Conservation (phyloP, 2,797 vertebrate species). For the Tangara arthus region DNA sequence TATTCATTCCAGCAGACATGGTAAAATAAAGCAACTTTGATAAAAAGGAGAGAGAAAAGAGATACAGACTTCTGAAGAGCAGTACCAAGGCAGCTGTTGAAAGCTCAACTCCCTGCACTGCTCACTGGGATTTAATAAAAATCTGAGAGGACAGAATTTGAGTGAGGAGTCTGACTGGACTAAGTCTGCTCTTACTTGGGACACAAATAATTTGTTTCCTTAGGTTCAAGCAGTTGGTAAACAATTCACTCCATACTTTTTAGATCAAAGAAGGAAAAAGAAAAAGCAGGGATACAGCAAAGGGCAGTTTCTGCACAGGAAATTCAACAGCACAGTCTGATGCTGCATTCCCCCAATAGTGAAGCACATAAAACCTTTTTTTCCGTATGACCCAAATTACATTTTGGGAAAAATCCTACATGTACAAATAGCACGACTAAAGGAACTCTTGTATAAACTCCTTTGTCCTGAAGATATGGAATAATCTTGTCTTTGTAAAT, state of each 20-base stretch:
- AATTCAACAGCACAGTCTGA: neutral
- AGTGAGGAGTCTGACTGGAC: neutral
- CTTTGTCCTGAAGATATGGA: neutral
- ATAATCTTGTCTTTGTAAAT: neutral
- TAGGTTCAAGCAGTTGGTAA: neutral
- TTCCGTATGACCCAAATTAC: neutral
- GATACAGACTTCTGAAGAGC: neutral
- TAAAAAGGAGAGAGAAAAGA: neutral
- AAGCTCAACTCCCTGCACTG: neutral
- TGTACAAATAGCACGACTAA: neutral
- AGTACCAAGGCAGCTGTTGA: neutral
- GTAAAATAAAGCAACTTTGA: neutral
- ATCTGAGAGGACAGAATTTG: neutral
- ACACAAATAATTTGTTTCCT: neutral
- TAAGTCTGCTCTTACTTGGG: neutral
- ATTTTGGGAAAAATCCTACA: neutral
- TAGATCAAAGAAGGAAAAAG: neutral
- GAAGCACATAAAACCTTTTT: neutral
- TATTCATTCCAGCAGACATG: neutral
- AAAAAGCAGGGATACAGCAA: neutral
- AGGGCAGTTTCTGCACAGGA: neutral
- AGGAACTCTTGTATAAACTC: neutral
- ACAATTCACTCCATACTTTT: neutral
- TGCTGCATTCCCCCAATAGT: neutral
- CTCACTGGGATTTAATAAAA: neutral